These are phyloP conservation scores for Nycticryphes semicollaris DNA, from an alignment of 2,113 vertebrate genomes.

Conservation along the genomic window DNA sequence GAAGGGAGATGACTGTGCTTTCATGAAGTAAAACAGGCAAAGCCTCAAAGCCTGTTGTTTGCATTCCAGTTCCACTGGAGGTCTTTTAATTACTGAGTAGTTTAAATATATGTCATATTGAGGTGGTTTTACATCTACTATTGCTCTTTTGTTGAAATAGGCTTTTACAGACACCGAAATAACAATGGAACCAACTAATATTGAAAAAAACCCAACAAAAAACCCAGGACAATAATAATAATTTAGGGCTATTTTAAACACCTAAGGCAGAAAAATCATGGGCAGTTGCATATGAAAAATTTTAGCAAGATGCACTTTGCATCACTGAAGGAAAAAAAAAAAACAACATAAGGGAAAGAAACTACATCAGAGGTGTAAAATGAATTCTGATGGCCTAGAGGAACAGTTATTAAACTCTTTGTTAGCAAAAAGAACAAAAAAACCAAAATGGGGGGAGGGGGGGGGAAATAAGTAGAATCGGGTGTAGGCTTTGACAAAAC, in stretches of 20 bases:
- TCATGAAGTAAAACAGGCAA: neutral
- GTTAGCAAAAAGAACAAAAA: neutral
- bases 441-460: neutral
- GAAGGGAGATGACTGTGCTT: neutral
- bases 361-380: neutral
- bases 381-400: neutral
- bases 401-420: neutral
- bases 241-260: neutral
- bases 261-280: neutral
- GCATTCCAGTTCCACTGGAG: neutral
- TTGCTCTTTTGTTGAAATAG: neutral
- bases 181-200: neutral
- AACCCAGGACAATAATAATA: neutral
- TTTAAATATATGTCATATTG: neutral
- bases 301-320: neutral
- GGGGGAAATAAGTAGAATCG: neutral
- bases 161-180: neutral
- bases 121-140: neutral
- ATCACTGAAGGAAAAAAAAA: neutral
- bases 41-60: neutral
- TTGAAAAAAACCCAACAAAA: too few species aligned
- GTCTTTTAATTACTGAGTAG: neutral
- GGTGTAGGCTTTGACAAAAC: neutral
- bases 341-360: neutral
- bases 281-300: neutral